Base-by-base conservation (phyloP, 2,797 vertebrate species). In the Coregonus sp. region DNA sequence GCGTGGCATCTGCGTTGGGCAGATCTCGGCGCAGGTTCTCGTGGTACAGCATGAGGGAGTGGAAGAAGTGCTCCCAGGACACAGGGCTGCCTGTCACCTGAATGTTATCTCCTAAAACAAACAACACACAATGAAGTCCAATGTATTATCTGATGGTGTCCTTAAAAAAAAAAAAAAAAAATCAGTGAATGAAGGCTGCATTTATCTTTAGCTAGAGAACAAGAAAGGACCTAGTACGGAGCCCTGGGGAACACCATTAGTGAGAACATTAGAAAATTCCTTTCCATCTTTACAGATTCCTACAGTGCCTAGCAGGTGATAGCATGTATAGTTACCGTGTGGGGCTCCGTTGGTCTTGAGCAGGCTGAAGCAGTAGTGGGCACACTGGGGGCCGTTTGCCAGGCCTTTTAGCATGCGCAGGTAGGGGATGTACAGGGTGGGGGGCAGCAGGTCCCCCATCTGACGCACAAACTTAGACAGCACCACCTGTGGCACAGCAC, bases 401-500 rank as follows among this genome's bases (percentile, higher is more conserved):
- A 99, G 94, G 54, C 97, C 97, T 83, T 92, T 96, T 6, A 99
- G 92, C 98, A 99, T 99, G 80, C 95, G 96, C 78, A 99, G 93
- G 81, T 99, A 99, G 37, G 98, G 94, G 76, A 99, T 96, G 82
- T 99, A 99, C 82, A 99, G 96, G 6, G 97, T 98, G 78, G 96
- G 94, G 59, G 98, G 98, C 85, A 99, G 93, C 35, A 99, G 93
- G 87, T 99, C 98, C 79, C 98, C 97, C 98, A 99, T 99, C 92
- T 99, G 98, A 90, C 98, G 97, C 81, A 99, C 98, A 94, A 99
- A 99, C 88, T 99, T 99, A 33, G 98, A 98, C 83, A 99, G 91
- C 85, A 99, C 97, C 89, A 99, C 97, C 98, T 99, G 85, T 56
- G 91, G 87, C n/a, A 81, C 25, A 75, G 4, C 0, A 29, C 40